These are phyloP conservation scores for Chirona hameri DNA, from an alignment of 2,888 invertebrate species.

Conservation along the genomic window DNA sequence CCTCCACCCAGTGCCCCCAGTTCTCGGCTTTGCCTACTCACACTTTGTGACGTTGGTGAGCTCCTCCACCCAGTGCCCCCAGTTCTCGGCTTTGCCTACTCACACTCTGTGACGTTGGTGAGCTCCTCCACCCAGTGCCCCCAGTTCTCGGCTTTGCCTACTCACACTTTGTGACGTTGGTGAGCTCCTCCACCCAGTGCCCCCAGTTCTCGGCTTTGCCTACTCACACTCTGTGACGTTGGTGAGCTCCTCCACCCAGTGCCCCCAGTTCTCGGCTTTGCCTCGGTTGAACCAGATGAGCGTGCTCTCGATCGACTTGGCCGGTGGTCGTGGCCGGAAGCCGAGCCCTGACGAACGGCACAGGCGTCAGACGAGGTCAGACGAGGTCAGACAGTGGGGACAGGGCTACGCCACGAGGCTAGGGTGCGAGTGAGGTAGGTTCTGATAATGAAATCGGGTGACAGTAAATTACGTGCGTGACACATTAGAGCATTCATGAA, in stretches of 20 bases:
- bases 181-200: constrained; percentile 74
- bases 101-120: constrained; percentile 69
- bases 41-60: constrained; percentile 71
- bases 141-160: too few species aligned
- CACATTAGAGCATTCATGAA: too few species aligned
- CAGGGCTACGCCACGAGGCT: too few species aligned
- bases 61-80: constrained; percentile 72
- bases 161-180: constrained; percentile 70
- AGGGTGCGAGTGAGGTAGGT: too few species aligned
- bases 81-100: too few species aligned
- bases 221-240: constrained; percentile 71
- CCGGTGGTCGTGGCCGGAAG: constrained; percentile 93
- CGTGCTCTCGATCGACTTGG: constrained; percentile 89
- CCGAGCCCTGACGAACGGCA: constrained; percentile 70
- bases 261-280: constrained; percentile 69
- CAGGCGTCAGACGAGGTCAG: neutral
- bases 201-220: constrained; percentile 70
- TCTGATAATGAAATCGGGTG: too few species aligned
- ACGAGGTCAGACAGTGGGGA: too few species aligned
- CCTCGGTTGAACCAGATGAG: constrained; percentile 88
- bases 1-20: constrained; percentile 72
- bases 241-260: constrained; percentile 74
- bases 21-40: constrained; percentile 73
- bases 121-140: constrained; percentile 75
- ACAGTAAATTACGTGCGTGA: too few species aligned